A percentile compares a stretch with the other conserved stretches of the same genome.
These are phyloP conservation scores for Cryptoleucopteryx plumbea DNA, from an alignment of 2,113 vertebrate genomes.

Conservation along the genomic window DNA sequence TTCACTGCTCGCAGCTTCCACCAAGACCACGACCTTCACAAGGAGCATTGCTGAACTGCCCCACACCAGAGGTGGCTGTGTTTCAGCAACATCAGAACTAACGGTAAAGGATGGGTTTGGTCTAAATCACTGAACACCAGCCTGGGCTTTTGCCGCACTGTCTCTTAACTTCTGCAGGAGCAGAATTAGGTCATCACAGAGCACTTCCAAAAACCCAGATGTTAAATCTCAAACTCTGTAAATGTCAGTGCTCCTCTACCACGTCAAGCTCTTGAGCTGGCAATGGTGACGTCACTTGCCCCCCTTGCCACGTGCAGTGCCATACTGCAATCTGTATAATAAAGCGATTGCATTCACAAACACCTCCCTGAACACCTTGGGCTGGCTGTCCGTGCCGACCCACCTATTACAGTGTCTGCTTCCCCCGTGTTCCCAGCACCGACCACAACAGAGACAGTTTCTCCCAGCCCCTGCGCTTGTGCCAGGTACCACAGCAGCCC, in stretches of 20 bases:
- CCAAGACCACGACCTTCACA: not conserved
- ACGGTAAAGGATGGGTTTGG: not conserved
- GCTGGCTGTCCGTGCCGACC: not conserved
- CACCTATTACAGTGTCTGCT: not conserved
- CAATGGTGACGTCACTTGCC: not conserved
- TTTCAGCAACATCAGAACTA: not conserved
- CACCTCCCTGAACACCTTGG: not conserved
- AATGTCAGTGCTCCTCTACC: not conserved
- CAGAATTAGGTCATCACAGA: not conserved
- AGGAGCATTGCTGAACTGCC: not conserved
- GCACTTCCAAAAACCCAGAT: not conserved
- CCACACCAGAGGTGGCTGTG: not conserved
- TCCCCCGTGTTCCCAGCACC: not conserved
- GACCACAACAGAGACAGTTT: not conserved
- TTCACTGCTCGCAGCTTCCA: not conserved
- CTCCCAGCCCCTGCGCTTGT: not conserved
- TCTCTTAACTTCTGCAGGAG: not conserved
- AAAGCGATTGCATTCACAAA: fast-evolving
- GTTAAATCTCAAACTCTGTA: not conserved
- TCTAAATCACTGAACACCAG: not conserved
- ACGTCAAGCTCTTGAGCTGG: not conserved
- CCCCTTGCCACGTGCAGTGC: not conserved
- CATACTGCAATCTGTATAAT: not conserved
- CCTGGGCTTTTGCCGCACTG: not conserved
- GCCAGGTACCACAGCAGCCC: not conserved